Percentiles rank a stretch among this genome's conserved stretches.
Conservation (phyloP, 2,888 invertebrate species). For the Drosophila nr. fundita region DNA sequence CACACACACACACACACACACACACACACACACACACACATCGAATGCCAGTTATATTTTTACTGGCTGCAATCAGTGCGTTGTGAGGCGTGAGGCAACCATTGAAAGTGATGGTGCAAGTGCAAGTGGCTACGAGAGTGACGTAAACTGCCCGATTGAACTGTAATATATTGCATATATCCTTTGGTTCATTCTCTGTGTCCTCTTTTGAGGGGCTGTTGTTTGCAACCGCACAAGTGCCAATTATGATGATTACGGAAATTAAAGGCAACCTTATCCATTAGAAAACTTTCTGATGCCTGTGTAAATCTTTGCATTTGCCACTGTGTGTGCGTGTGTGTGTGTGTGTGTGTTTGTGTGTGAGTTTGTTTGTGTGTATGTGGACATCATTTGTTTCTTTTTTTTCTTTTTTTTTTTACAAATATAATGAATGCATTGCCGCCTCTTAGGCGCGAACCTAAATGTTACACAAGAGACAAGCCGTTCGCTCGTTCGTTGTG, state of each 20-base stretch:
- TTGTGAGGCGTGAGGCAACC: conserved; percentile 8
- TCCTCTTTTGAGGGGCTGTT: conserved; percentile 35
- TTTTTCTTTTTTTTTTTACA: not conserved
- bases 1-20: conserved; percentile 16
- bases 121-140: conserved; percentile 6
- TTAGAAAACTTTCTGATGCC: not conserved
- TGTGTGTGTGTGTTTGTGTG: conserved; percentile 10
- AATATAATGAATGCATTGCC: conserved; percentile 48
- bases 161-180: conserved; percentile 13
- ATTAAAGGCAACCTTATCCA: conserved; percentile 43
- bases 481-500: conserved; percentile 13
- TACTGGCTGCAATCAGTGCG: conserved; percentile 35
- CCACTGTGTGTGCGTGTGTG: not conserved
- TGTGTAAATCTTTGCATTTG: not conserved
- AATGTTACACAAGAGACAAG: conserved; percentile 73
- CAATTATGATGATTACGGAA: conserved; percentile 71
- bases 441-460: conserved; percentile 37
- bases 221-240: conserved; percentile 45
- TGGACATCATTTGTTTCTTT: conserved; percentile 9
- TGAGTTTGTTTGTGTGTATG: not conserved
- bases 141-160: conserved; percentile 33
- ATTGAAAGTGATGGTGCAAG: conserved; percentile 1
- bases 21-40: conserved; percentile 15
- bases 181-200: not conserved
- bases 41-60: conserved; percentile 8